phyloP scores from a whole-genome alignment of 2,113 vertebrate species.

The Scomber colias region DNA sequence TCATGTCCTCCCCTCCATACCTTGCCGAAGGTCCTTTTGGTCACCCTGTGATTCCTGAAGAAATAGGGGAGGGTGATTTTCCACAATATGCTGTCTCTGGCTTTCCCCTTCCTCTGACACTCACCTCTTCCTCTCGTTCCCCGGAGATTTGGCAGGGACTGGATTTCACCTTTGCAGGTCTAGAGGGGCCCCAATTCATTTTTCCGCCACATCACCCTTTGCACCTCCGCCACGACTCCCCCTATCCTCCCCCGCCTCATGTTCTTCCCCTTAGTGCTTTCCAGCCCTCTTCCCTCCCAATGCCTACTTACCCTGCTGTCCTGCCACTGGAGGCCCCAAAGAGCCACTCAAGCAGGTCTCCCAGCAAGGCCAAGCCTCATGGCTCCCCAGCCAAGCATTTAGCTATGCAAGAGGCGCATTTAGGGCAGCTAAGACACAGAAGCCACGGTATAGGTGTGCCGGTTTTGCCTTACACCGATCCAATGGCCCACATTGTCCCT shows the following conservation, averaged over 20 bases:
- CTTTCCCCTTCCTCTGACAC: constrained; percentile 94
- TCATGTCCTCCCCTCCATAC: constrained; percentile 97
- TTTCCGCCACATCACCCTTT: constrained; percentile 90
- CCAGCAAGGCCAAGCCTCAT: constrained; percentile 89
- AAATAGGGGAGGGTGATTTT: constrained; percentile 90
- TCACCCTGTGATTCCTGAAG: constrained; percentile 95
- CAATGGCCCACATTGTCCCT: constrained; percentile 91
- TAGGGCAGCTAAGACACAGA: constrained; percentile 99
- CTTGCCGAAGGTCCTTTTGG: constrained; percentile 94
- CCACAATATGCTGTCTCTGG: constrained; percentile 91
- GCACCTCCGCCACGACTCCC: constrained; percentile 88
- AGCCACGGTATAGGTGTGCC: constrained; percentile 98
- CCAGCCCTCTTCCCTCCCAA: constrained; percentile 91
- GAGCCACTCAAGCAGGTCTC: constrained; percentile 91
- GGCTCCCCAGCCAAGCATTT: constrained; percentile 93
- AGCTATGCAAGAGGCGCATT: constrained; percentile 96
- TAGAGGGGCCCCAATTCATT: constrained; percentile 94
- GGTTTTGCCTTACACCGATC: constrained; percentile 98
- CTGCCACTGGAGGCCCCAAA: constrained; percentile 94
- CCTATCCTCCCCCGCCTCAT: constrained; percentile 85
- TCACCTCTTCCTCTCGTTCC: constrained; percentile 92
- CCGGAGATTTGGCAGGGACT: constrained; percentile 95
- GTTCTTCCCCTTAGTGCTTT: constrained; percentile 90
- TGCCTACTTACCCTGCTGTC: constrained; percentile 94
- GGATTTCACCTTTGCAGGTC: constrained; percentile 92